These are phyloP conservation scores for Rhadinocentrus ornatus DNA, from an alignment of 2,797 vertebrate species.

Conservation along the genomic window DNA sequence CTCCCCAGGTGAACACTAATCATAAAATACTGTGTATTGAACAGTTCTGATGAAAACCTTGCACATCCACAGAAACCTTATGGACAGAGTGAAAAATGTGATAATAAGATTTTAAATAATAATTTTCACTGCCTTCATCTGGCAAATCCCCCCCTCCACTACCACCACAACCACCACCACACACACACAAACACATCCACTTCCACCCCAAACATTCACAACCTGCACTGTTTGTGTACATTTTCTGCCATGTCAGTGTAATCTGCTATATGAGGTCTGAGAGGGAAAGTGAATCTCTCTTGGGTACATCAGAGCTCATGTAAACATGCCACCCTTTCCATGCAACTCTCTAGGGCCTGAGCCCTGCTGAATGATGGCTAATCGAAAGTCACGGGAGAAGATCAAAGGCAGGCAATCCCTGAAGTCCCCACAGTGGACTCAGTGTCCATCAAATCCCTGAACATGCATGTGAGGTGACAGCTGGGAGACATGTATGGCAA, in stretches of 20 bases:
- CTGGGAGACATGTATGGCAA: conserved; percentile 57
- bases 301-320: conserved; percentile 65
- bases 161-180: background rate
- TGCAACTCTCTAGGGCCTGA: conserved; percentile 60
- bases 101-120: conserved; percentile 43
- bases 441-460: conserved; percentile 72
- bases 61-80: conserved; percentile 48
- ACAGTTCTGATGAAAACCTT: conserved; percentile 58
- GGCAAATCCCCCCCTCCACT: background rate
- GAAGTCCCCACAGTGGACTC: conserved; percentile 67
- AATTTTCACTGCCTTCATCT: conserved; percentile 28
- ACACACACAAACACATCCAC: background rate
- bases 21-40: conserved; percentile 68
- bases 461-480: conserved; percentile 70
- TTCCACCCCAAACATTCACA: conserved; percentile 39
- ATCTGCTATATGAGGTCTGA: conserved; percentile 58
- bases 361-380: conserved; percentile 75
- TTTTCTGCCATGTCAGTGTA: conserved; percentile 53
- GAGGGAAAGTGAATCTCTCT: conserved; percentile 59
- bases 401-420: conserved; percentile 73
- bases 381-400: conserved; percentile 74
- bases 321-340: conserved; percentile 69
- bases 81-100: conserved; percentile 1
- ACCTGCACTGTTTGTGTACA: conserved; percentile 19
- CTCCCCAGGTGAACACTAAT: conserved; percentile 70